A percentile compares a stretch with the other conserved stretches of the same genome.
phyloP scores from a whole-genome alignment of 2,797 vertebrate species.

The Gymnothorax javanicus region DNA sequence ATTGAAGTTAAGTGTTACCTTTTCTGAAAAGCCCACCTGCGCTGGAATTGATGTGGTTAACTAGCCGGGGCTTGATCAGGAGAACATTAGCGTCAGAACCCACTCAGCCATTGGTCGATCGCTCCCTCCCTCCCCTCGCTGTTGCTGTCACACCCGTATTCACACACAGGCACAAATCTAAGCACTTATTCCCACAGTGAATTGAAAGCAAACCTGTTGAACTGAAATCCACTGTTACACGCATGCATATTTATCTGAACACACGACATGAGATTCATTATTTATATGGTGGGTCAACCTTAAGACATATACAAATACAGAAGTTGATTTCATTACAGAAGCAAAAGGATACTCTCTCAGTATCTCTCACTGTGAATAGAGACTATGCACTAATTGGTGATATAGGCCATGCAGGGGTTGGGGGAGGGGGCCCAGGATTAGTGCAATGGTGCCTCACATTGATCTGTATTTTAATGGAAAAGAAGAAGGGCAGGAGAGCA shows the following conservation, averaged over 20 bases:
- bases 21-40: neutral
- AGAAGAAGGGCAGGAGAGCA: neutral
- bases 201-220: neutral
- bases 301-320: conserved; percentile 19
- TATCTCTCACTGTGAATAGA: neutral
- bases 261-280: conserved; percentile 26
- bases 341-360: neutral
- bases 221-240: too few relatives aligned
- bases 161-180: neutral
- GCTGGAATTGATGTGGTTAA: neutral
- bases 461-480: neutral
- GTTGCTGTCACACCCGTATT: conserved; percentile 31
- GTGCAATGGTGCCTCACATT: neutral
- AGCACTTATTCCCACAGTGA: neutral
- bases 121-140: conserved; percentile 33
- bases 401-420: too few relatives aligned
- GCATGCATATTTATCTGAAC: neutral
- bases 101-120: neutral
- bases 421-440: neutral
- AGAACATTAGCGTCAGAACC: neutral
- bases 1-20: neutral
- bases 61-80: neutral
- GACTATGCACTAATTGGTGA: neutral
- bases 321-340: neutral
- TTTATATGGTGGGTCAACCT: conserved; percentile 3